These are phyloP conservation scores for Neodiprion pinetum DNA, from an alignment of 1,140 invertebrate genomes.

Conservation along the genomic window DNA sequence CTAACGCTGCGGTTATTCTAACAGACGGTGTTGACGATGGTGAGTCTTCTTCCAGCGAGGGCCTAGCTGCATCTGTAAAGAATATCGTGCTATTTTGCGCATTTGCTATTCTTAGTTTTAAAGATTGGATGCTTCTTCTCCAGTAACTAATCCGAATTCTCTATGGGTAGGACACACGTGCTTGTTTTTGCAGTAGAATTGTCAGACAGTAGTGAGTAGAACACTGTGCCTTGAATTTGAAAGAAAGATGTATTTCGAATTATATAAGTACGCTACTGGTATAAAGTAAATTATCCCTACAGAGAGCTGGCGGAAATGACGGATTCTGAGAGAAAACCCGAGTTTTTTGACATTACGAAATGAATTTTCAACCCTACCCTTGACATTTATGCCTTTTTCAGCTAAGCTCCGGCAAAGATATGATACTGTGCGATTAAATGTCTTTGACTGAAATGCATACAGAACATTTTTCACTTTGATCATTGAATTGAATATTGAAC, in stretches of 20 bases:
- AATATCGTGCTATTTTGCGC: background rate
- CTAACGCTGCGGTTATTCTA: conserved; percentile 32
- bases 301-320: no score
- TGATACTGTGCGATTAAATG: no score
- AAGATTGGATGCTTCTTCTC: background rate
- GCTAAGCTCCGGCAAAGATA: no score
- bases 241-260: background rate
- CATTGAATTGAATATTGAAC: no score
- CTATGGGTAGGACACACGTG: background rate
- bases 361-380: no score
- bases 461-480: no score
- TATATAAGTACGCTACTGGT: no score
- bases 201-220: background rate
- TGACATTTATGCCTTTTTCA: no score
- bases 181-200: background rate
- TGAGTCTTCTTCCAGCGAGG: background rate
- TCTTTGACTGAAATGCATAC: no score
- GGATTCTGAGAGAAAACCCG: no score
- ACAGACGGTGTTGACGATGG: background rate
- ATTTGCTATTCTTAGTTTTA: background rate
- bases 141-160: background rate
- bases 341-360: no score
- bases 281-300: no score
- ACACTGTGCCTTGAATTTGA: background rate
- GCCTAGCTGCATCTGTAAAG: background rate